A percentile compares a stretch with the other conserved stretches of the same genome.
phyloP scores from a whole-genome alignment of 2,888 invertebrate genomes.

The Anoplius nigerrimus region DNA sequence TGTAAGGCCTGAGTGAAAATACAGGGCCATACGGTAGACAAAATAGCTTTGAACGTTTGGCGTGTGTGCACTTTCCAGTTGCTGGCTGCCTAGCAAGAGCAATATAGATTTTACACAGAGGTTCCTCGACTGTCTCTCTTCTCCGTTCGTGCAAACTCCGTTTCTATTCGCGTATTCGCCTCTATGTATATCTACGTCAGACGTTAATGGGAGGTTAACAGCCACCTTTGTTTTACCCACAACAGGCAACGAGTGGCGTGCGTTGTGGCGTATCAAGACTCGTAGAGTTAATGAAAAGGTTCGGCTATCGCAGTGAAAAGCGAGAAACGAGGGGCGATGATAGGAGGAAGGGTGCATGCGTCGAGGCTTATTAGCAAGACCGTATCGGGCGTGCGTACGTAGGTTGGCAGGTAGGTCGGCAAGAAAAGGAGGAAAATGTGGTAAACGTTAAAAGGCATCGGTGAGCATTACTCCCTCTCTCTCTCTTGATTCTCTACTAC shows the following conservation, averaged over 20 bases:
- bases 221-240: constrained; percentile 9
- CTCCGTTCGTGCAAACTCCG: constrained; percentile 3
- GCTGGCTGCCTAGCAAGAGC: too few species aligned
- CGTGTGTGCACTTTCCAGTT: too few species aligned
- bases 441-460: not conserved
- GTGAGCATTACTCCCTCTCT: too few species aligned
- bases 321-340: not conserved
- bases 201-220: constrained; percentile 34
- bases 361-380: constrained; percentile 1
- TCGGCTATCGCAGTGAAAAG: constrained; percentile 22
- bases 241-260: constrained; percentile 5
- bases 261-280: constrained; percentile 10
- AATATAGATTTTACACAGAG: too few species aligned
- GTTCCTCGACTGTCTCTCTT: not conserved
- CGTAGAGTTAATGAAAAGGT: constrained; percentile 11
- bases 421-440: not conserved
- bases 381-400: not conserved
- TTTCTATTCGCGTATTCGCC: constrained; percentile 21
- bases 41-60: too few species aligned
- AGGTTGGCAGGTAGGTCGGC: too few species aligned
- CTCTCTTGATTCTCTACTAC: too few species aligned
- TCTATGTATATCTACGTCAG: too few species aligned
- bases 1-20: constrained; percentile 62
- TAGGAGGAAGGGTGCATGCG: not conserved
- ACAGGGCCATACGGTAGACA: constrained; percentile 22